phyloP scores from a whole-genome alignment of 2,888 invertebrate genomes.

The Melieria omissa region DNA sequence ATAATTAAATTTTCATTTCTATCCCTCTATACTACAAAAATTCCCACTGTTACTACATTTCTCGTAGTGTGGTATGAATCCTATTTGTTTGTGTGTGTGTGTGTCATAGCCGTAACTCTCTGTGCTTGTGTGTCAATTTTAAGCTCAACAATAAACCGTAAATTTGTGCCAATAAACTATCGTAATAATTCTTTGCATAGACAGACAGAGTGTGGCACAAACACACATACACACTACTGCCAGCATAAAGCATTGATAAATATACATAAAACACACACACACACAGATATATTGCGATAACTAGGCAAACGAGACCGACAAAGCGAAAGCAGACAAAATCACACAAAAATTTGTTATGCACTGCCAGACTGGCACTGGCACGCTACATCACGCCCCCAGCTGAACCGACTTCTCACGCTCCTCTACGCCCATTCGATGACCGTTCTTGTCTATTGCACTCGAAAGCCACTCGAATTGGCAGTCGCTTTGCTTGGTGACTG shows the following conservation, averaged over 20 bases:
- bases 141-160: constrained; percentile 17
- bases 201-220: not conserved
- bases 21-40: too few relatives aligned
- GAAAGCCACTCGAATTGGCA: constrained; percentile 18
- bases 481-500: not conserved
- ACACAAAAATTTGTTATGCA: not conserved
- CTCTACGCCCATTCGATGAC: not conserved
- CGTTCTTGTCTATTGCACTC: not conserved
- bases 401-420: too few relatives aligned
- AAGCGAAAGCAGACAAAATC: not conserved
- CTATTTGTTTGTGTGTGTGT: not conserved
- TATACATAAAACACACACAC: constrained; percentile 1
- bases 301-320: too few relatives aligned
- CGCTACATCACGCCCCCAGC: too few relatives aligned
- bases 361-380: not conserved
- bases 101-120: not conserved
- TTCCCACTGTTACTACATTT: too few relatives aligned
- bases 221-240: not conserved
- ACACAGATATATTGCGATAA: not conserved
- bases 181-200: constrained; percentile 38
- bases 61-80: not conserved
- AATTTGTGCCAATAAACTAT: constrained; percentile 45
- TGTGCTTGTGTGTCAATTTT: too few relatives aligned
- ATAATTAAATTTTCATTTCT: too few relatives aligned
- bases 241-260: not conserved